Base-by-base conservation (phyloP, 2,113 vertebrate species). In the Macroglossus sobrinus region DNA sequence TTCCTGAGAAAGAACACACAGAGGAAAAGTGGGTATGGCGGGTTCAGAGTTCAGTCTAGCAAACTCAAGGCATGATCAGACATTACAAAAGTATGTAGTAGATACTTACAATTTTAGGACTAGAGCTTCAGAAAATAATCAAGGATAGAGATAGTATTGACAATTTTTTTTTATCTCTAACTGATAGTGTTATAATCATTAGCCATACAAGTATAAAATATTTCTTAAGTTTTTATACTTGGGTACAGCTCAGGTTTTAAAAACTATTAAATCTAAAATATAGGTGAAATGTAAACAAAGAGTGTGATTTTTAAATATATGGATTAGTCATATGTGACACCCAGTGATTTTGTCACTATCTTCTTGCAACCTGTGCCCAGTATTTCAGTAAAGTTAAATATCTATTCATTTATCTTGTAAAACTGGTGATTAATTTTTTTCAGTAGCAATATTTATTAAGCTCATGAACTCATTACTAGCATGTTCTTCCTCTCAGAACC, bases 261-360 rank as follows among this genome's bases (percentile, higher is more conserved):
- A 96, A 74, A 92, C 57, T 45, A 43, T 45, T 80, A 55, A 86
- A n/a, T 21, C 9, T 84, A 38, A 86, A 76, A 7, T 40, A 74
- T 11, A 61, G 15, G 78, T 95, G 55, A 90, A 95, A 24, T 97
- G 5, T 88, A 68, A 89, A 88, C 19, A 47, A 76, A 94, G 30
- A 71, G 28, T 66, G 10, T 81, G 35, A 84, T 91, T 74, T 40
- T 84, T 55, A 68, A 82, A 84, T 91, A 7, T 53, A 82, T 79
- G 50, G 5, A 78, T 55, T 87, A 71, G 64, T 40, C 1, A 4
- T 92, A 72, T 47, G 38, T 53, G 7, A 21, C 19, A 50, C 8
- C 53, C 15, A 61, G 4, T 90, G 72, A 47, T 84, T 84, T 80
- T 95, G 13, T 84, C 47, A 71, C 11, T 50, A 2, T 86, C 72